Evolutionary conservation across 2,113 vertebrate species (phyloP).

Genomic region (Hypomesus transpacificus): DNA sequence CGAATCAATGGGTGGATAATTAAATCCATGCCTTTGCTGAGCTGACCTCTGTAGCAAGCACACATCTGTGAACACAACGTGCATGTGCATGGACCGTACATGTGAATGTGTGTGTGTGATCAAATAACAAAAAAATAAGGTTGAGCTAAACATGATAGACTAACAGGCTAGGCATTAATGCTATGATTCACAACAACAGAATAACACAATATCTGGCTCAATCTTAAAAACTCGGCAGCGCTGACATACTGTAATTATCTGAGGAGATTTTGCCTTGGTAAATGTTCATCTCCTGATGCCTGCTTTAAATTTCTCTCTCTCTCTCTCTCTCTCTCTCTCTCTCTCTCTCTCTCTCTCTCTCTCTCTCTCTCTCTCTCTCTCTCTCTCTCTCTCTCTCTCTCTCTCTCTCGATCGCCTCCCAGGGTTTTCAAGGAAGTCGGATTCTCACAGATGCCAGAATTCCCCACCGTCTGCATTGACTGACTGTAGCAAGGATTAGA

Average conservation of each 20-base stretch:
- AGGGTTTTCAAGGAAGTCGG: constrained; percentile 52
- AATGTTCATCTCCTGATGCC: constrained; percentile 39
- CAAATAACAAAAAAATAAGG: neutral
- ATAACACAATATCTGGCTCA: neutral
- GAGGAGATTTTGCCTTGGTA: constrained; percentile 34
- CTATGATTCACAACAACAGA: too few relatives aligned
- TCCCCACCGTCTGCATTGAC: constrained; percentile 9
- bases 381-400: constrained; percentile 24
- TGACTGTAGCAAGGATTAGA: neutral
- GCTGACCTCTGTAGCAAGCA: constrained; percentile 34
- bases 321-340: neutral
- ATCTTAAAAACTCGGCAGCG: constrained; percentile 41
- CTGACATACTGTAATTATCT: constrained; percentile 45
- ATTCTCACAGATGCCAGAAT: constrained; percentile 40
- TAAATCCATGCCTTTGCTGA: constrained; percentile 28
- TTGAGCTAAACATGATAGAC: too few relatives aligned
- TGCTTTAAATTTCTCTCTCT: neutral
- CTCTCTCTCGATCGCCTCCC: constrained; percentile 38
- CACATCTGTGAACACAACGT: constrained; percentile 21
- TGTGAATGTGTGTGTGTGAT: constrained; percentile 18
- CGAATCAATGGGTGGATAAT: constrained; percentile 21
- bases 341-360: neutral
- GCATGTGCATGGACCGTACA: neutral
- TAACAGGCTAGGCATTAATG: too few relatives aligned
- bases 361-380: neutral